Conservation (phyloP, 2,888 invertebrate genomes). For the Epistrophe grossulariae region DNA sequence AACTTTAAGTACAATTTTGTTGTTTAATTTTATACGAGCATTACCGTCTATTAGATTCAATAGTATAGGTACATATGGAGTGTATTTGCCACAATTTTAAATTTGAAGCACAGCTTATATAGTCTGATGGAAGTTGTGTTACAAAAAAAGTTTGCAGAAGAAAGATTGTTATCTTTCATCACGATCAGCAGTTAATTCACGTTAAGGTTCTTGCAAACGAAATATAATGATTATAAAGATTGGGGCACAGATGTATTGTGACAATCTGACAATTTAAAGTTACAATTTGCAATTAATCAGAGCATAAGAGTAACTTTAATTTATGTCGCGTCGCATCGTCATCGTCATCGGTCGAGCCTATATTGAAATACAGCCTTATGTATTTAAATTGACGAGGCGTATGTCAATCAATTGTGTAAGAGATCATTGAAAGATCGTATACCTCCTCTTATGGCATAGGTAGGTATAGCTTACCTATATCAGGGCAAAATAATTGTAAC, state of each 20-base stretch:
- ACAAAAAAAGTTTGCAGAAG: neutral
- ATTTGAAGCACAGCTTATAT: neutral
- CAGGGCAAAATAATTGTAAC: neutral
- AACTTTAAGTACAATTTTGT: constrained; percentile 9
- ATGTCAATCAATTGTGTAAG: constrained; percentile 2
- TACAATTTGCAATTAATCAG: constrained; percentile 4
- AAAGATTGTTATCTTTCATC: constrained; percentile 9
- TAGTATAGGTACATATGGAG: neutral
- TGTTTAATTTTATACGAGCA: neutral
- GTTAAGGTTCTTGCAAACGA: constrained; percentile 1
- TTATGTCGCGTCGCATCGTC: neutral
- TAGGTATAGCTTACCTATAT: neutral
- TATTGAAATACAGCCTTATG: neutral
- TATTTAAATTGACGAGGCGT: neutral
- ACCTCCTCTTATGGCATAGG: neutral
- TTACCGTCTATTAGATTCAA: constrained; percentile 14
- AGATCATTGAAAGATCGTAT: neutral
- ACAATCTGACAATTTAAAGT: neutral
- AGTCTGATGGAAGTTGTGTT: neutral
- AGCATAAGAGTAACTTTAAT: neutral
- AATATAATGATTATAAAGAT: neutral
- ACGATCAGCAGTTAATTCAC: constrained; percentile 19
- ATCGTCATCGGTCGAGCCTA: neutral
- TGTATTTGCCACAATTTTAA: neutral
- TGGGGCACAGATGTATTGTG: neutral